phyloP scores from a whole-genome alignment of 2,888 invertebrate genomes.

The Cyrtodaria siliqua region DNA sequence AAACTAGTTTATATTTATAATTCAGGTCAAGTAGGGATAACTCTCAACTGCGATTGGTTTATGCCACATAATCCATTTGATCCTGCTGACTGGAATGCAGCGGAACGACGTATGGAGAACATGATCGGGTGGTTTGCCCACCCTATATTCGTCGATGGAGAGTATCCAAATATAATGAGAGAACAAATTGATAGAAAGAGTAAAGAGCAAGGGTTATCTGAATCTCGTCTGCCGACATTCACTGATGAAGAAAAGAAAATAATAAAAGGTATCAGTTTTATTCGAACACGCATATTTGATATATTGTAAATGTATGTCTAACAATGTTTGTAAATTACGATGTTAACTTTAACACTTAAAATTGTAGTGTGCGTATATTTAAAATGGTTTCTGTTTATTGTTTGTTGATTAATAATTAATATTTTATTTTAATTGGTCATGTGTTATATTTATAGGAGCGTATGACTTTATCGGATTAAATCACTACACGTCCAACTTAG shows the following conservation, averaged over 20 bases:
- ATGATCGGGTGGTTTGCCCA: slow-evolving; percentile 79
- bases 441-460: slow-evolving; percentile 87
- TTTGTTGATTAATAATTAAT: too few species aligned
- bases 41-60: slow-evolving; percentile 66
- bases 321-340: too few species aligned
- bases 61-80: slow-evolving; percentile 61
- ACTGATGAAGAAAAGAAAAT: slow-evolving; percentile 42
- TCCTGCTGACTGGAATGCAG: slow-evolving; percentile 64
- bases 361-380: neutral
- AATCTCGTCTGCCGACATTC: slow-evolving; percentile 56
- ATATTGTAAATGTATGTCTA: too few species aligned
- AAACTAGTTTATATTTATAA: too few species aligned
- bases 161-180: slow-evolving; percentile 85
- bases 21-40: neutral
- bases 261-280: slow-evolving; percentile 58
- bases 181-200: slow-evolving; percentile 48
- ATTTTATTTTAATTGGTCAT: too few species aligned
- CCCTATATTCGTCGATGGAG: slow-evolving; percentile 82
- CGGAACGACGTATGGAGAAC: slow-evolving; percentile 67
- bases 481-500: slow-evolving; percentile 88
- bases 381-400: neutral
- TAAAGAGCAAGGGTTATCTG: slow-evolving; percentile 26
- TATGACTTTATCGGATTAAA: slow-evolving; percentile 92
- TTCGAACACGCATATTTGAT: too few species aligned
- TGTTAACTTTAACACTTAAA: neutral